phyloP scores from a whole-genome alignment of 1,140 invertebrate genomes.

The Prorops nasuta region DNA sequence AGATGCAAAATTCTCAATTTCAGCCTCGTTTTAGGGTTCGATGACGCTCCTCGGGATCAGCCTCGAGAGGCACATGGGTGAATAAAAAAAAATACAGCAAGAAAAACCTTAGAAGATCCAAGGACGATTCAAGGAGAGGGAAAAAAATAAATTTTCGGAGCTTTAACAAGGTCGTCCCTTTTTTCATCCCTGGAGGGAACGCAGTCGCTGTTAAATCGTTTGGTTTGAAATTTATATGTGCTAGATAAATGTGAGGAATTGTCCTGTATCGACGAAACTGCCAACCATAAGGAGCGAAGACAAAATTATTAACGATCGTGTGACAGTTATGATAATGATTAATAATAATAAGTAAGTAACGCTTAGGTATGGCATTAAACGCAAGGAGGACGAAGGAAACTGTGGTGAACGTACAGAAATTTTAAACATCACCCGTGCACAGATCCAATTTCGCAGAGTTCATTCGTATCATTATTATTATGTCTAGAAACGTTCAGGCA shows the following conservation, averaged over 20 bases:
- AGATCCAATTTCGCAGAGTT: no score
- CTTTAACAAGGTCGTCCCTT: conserved; percentile 14
- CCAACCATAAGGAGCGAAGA: not conserved
- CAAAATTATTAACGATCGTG: not conserved
- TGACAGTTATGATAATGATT: not conserved
- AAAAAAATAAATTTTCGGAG: conserved; percentile 7
- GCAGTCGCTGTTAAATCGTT: conserved; percentile 38
- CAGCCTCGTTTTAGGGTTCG: not conserved
- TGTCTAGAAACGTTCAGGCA: no score
- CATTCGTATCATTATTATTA: no score
- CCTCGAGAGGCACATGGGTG: not conserved
- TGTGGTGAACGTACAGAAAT: no score
- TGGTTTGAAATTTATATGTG: conserved; percentile 36
- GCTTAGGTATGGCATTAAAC: no score
- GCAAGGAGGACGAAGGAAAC: no score
- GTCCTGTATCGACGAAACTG: conserved; percentile 38
- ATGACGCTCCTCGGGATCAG: not conserved
- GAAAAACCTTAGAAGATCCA: conserved; percentile 1
- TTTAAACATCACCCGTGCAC: no score
- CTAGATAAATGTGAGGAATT: conserved; percentile 52
- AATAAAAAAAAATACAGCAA: conserved; percentile 1
- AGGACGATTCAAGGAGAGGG: conserved; percentile 14
- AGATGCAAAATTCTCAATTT: conserved; percentile 31
- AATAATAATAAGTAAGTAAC: conserved; percentile 7
- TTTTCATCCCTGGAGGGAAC: conserved; percentile 42